A percentile compares a stretch with the other conserved stretches of the same genome.
These are phyloP conservation scores for Ptychadena robeensis DNA, from an alignment of 2,797 vertebrate species.

Conservation along the genomic window DNA sequence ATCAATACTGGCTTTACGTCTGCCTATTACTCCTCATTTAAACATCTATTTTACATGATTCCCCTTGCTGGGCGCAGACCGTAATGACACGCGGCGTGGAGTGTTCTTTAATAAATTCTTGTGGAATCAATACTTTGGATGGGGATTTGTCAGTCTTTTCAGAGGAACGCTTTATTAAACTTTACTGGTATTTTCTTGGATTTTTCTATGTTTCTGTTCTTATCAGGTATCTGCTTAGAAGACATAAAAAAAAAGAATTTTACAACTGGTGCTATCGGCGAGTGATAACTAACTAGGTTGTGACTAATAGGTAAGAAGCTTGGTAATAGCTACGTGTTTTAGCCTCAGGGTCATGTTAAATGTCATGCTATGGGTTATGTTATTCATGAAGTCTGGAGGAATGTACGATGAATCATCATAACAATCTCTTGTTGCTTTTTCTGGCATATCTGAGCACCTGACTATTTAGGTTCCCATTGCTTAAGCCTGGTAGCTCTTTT, in stretches of 20 bases:
- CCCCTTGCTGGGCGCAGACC: conserved; percentile 79
- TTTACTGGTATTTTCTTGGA: conserved; percentile 80
- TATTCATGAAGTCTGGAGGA: conserved; percentile 1
- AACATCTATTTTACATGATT: conserved; percentile 87
- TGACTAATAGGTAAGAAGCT: conserved; percentile 46
- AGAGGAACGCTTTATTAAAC: conserved; percentile 82
- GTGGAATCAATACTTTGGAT: conserved; percentile 83
- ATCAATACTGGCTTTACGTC: conserved; percentile 83
- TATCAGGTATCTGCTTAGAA: conserved; percentile 64
- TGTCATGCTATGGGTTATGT: not conserved
- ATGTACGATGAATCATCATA: conserved; percentile 7
- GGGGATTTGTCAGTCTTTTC: conserved; percentile 82
- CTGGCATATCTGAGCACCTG: not conserved
- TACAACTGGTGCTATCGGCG: conserved; percentile 33
- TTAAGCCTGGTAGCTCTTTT: too few relatives aligned
- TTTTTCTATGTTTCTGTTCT: conserved; percentile 79
- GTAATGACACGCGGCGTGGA: conserved; percentile 79
- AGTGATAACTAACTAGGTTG: conserved; percentile 50
- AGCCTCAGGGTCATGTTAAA: conserved; percentile 18
- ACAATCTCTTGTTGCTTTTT: not conserved
- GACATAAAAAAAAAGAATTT: conserved; percentile 30
- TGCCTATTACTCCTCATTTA: conserved; percentile 84
- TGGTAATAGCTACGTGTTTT: not conserved
- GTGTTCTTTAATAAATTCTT: conserved; percentile 80
- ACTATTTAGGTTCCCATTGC: not conserved